phyloP scores from a whole-genome alignment of 2,113 vertebrate genomes.

The Ariopsis seemanni region DNA sequence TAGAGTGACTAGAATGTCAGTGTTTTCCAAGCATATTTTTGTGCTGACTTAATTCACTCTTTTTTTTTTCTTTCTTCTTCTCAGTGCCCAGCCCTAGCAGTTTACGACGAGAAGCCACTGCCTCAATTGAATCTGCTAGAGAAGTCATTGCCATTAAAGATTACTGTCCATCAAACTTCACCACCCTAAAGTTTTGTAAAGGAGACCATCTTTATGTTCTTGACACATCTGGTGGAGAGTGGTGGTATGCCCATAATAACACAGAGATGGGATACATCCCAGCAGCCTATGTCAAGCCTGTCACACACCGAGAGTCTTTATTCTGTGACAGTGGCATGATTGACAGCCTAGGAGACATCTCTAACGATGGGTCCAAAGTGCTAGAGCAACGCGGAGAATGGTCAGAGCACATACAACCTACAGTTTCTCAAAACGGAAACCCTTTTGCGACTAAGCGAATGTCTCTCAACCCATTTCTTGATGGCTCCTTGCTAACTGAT shows the following conservation, averaged over 20 bases:
- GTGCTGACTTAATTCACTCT: constrained; percentile 26
- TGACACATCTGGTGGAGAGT: constrained; percentile 89
- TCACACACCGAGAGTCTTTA: constrained; percentile 81
- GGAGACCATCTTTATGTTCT: constrained; percentile 92
- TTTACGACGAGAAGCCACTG: constrained; percentile 83
- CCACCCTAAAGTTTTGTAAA: constrained; percentile 94
- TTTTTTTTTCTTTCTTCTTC: not conserved
- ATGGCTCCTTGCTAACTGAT: constrained; percentile 67
- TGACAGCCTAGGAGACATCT: constrained; percentile 81
- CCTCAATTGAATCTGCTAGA: constrained; percentile 83
- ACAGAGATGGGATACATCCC: constrained; percentile 98
- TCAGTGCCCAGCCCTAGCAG: constrained; percentile 94
- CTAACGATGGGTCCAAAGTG: constrained; percentile 81
- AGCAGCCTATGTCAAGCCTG: constrained; percentile 87
- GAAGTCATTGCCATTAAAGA: constrained; percentile 95
- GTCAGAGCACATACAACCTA: constrained; percentile 70
- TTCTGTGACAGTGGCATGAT: constrained; percentile 92
- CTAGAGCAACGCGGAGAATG: constrained; percentile 83
- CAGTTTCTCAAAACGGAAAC: constrained; percentile 75
- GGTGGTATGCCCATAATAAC: constrained; percentile 99
- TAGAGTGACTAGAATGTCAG: not conserved
- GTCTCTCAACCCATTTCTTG: constrained; percentile 90
- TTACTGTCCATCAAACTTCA: constrained; percentile 93
- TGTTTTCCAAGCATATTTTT: not conserved
- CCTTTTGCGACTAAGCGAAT: constrained; percentile 78